A percentile compares a stretch with the other conserved stretches of the same genome.
phyloP scores from a whole-genome alignment of 2,888 invertebrate species.

The Macrophya annulata region DNA sequence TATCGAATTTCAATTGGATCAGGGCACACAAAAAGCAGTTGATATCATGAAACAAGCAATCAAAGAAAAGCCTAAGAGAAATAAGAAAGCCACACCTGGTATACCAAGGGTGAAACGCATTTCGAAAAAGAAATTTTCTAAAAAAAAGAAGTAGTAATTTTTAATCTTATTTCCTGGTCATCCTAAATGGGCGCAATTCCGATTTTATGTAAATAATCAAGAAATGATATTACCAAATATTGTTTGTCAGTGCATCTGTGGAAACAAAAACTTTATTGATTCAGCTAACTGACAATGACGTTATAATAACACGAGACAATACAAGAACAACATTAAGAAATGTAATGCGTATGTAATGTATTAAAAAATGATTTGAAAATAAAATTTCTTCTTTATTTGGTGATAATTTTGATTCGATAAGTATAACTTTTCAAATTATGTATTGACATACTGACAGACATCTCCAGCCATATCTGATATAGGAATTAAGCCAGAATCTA shows the following conservation, averaged over 20 bases:
- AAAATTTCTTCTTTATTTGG: background rate
- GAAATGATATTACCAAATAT: background rate
- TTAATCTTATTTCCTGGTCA: background rate
- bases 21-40: slow-evolving; percentile 79
- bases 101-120: slow-evolving; percentile 43
- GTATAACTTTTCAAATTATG: slow-evolving; percentile 18
- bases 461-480: slow-evolving; percentile 55
- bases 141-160: slow-evolving; percentile 29
- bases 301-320: background rate
- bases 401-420: background rate
- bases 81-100: slow-evolving; percentile 37
- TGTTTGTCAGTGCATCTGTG: background rate
- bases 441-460: slow-evolving; percentile 55
- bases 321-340: background rate
- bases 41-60: slow-evolving; percentile 82
- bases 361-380: slow-evolving; percentile 2
- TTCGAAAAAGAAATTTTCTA: slow-evolving; percentile 38
- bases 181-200: background rate
- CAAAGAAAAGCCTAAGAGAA: slow-evolving; percentile 73
- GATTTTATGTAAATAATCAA: slow-evolving; percentile 22
- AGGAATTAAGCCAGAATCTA: slow-evolving; percentile 44
- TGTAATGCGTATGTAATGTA: background rate
- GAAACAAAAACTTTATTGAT: background rate
- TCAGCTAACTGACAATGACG: background rate
- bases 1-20: slow-evolving; percentile 69